Evolutionary conservation across 2,797 vertebrate genomes (phyloP).

Genomic region (Nothura maculosa): DNA sequence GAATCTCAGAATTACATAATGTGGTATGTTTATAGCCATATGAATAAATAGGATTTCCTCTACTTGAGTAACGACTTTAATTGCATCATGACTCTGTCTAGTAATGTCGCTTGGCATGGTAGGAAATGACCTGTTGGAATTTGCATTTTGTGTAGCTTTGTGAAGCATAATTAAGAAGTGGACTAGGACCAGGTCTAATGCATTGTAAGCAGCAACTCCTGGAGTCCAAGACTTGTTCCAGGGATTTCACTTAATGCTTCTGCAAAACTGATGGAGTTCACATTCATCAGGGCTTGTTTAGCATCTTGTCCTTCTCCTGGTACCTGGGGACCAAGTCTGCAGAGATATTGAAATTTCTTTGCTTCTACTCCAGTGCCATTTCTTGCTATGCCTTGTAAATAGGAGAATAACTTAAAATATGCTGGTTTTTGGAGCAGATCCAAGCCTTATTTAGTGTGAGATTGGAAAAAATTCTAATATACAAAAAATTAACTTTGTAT

Average conservation of each 20-base stretch:
- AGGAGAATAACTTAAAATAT: neutral
- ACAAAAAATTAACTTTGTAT: neutral
- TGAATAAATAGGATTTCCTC: constrained; percentile 60
- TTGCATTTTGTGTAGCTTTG: neutral
- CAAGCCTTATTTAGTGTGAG: neutral
- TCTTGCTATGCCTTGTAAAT: neutral
- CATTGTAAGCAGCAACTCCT: neutral
- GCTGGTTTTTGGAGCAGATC: neutral
- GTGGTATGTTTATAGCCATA: neutral
- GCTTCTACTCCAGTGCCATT: neutral
- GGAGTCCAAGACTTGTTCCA: neutral
- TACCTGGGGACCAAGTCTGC: neutral
- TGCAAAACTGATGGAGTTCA: neutral
- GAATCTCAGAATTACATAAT: constrained; percentile 39
- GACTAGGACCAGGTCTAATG: neutral
- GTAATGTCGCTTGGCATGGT: constrained; percentile 36
- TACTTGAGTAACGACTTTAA: constrained; percentile 56
- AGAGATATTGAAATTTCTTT: neutral
- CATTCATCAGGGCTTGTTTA: neutral
- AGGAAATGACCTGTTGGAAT: constrained; percentile 57
- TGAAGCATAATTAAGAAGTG: neutral
- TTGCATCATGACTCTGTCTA: constrained; percentile 35
- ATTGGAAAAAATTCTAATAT: neutral
- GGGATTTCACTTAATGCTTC: neutral
- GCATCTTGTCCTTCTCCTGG: neutral